Percentiles rank a stretch among this genome's conserved stretches.
Conservation (phyloP, 2,888 invertebrate genomes). For the Octonoba sinensis region DNA sequence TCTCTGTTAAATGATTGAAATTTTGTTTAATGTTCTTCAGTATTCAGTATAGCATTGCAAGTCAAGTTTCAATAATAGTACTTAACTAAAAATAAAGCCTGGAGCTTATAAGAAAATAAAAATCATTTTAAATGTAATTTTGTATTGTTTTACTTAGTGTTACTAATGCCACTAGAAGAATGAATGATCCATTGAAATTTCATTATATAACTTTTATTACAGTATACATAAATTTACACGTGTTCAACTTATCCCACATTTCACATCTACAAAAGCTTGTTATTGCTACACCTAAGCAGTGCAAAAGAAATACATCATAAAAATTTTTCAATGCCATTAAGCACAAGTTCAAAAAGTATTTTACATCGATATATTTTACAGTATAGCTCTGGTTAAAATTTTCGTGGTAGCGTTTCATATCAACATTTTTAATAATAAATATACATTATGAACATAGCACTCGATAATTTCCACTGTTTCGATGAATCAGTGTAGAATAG, state of each 20-base stretch:
- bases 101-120: slow-evolving; percentile 57
- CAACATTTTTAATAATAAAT: too few species aligned
- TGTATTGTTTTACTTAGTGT: background rate
- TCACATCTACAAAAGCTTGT: slow-evolving; percentile 25
- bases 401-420: background rate
- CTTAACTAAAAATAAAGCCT: slow-evolving; percentile 49
- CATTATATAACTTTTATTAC: slow-evolving; percentile 23
- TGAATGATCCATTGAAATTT: too few species aligned
- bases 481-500: too few species aligned
- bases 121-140: slow-evolving; percentile 38
- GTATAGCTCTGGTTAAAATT: slow-evolving; percentile 55
- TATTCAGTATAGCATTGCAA: slow-evolving; percentile 5
- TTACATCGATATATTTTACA: slow-evolving; percentile 49
- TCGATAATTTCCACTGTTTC: too few species aligned
- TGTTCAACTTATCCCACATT: slow-evolving; percentile 10
- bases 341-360: slow-evolving; percentile 6
- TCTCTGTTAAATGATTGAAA: background rate
- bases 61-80: slow-evolving; percentile 36
- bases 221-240: slow-evolving; percentile 29
- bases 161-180: background rate
- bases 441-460: too few species aligned
- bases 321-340: background rate
- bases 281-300: slow-evolving; percentile 50
- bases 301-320: slow-evolving; percentile 37
- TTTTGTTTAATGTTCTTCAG: background rate